Evolutionary conservation across 1,140 invertebrate genomes (phyloP).

Genomic region (Camponotus floridanus): DNA sequence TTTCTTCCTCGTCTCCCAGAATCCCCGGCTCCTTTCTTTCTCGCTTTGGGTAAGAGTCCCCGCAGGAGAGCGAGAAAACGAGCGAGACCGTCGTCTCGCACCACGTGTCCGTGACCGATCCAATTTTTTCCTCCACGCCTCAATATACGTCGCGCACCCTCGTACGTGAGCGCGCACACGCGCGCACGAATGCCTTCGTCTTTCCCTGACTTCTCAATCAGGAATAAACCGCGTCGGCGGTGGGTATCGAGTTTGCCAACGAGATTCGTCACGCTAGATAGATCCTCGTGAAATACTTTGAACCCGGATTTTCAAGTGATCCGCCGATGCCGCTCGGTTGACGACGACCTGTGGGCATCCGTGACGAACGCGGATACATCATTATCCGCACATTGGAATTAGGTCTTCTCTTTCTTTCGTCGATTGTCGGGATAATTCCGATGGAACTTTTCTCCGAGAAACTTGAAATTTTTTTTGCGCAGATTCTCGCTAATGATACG

Average conservation of each 20-base stretch:
- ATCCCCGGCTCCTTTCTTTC: slow-evolving; percentile 65
- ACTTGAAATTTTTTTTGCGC: not conserved
- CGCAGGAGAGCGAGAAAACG: not conserved
- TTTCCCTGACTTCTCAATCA: slow-evolving; percentile 77
- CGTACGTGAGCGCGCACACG: slow-evolving; percentile 42
- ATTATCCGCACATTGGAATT: slow-evolving; percentile 16
- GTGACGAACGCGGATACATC: slow-evolving; percentile 39
- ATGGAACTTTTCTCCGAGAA: no score
- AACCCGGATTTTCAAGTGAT: slow-evolving; percentile 27
- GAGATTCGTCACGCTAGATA: slow-evolving; percentile 71
- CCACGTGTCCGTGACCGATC: slow-evolving; percentile 83
- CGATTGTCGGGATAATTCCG: not conserved
- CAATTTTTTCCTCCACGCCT: slow-evolving; percentile 75
- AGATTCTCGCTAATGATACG: not conserved
- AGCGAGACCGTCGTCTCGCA: slow-evolving; percentile 40
- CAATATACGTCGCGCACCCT: slow-evolving; percentile 60
- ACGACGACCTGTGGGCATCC: slow-evolving; percentile 12
- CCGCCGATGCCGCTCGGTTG: slow-evolving; percentile 14
- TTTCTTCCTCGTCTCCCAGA: slow-evolving; percentile 36
- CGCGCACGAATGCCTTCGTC: slow-evolving; percentile 37
- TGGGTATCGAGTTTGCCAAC: slow-evolving; percentile 71
- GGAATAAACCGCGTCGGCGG: slow-evolving; percentile 61
- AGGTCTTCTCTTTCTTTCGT: not conserved
- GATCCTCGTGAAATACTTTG: slow-evolving; percentile 49
- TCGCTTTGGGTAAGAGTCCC: slow-evolving; percentile 56